A percentile compares a stretch with the other conserved stretches of the same genome.
Conservation (phyloP, 2,888 invertebrate species). For the Watsonalla cultraria region DNA sequence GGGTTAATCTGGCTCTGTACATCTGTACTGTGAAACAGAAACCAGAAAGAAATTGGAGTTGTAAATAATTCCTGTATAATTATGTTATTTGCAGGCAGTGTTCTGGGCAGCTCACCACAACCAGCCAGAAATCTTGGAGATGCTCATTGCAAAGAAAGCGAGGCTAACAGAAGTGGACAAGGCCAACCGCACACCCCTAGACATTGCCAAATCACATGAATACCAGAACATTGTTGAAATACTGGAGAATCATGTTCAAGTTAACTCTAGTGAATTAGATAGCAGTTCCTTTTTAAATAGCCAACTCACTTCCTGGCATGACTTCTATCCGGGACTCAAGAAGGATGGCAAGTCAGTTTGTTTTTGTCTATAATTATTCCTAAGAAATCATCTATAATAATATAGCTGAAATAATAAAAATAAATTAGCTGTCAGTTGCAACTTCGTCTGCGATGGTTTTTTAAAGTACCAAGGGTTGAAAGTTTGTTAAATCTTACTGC, state of each 20-base stretch:
- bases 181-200: slow-evolving; percentile 64
- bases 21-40: neutral
- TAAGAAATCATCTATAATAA: neutral
- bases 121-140: slow-evolving; percentile 70
- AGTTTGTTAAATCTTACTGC: too few species aligned
- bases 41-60: neutral
- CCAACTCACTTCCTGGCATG: slow-evolving; percentile 58
- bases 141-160: slow-evolving; percentile 75
- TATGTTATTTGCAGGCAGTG: slow-evolving; percentile 70
- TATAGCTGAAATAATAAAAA: too few species aligned
- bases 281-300: slow-evolving; percentile 23
- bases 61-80: slow-evolving; percentile 2
- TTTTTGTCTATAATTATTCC: neutral
- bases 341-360: slow-evolving; percentile 45
- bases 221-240: slow-evolving; percentile 64
- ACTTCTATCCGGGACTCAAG: slow-evolving; percentile 71
- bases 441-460: too few species aligned
- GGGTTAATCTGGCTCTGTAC: too few species aligned
- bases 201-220: slow-evolving; percentile 76
- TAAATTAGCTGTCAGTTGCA: too few species aligned
- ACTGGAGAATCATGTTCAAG: slow-evolving; percentile 48
- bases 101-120: slow-evolving; percentile 81
- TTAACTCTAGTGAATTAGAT: slow-evolving; percentile 26
- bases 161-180: slow-evolving; percentile 70
- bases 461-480: too few species aligned